Conservation (phyloP, 2,888 invertebrate genomes). For the Hyalella azteca region DNA sequence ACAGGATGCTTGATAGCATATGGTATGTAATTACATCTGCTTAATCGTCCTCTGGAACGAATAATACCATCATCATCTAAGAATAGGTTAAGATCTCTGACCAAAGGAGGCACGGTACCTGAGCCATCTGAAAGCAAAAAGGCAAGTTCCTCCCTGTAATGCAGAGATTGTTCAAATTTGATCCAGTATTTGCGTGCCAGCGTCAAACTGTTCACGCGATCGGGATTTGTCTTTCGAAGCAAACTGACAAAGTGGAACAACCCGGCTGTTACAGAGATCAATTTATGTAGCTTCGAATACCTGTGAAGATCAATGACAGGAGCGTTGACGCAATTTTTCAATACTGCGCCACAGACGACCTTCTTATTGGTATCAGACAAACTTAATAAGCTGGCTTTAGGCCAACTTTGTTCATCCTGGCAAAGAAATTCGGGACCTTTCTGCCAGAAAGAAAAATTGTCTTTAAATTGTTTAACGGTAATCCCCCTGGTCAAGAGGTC, state of each 20-base stretch:
- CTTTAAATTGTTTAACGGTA: not conserved
- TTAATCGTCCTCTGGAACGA: not conserved
- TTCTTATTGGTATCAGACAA: not conserved
- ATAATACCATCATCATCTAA: not conserved
- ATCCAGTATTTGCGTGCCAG: conserved; percentile 5
- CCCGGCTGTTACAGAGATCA: not conserved
- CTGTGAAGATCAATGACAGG: not conserved
- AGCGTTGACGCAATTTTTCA: not conserved
- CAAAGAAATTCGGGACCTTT: not conserved
- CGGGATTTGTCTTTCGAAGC: not conserved
- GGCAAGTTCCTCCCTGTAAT: not conserved
- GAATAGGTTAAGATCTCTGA: not conserved
- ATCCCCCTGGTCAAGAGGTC: conserved; percentile 35
- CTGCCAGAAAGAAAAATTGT: not conserved
- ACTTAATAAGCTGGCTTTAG: not conserved
- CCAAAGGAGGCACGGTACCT: not conserved
- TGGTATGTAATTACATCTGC: not conserved
- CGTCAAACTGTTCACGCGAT: not conserved
- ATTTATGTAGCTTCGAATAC: not conserved
- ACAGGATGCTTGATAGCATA: conserved; percentile 11
- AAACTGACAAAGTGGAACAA: conserved; percentile 10
- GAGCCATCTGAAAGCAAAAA: not conserved
- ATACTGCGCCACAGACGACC: not conserved
- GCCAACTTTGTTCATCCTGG: not conserved
- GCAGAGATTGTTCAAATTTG: not conserved